phyloP scores from a whole-genome alignment of 2,888 invertebrate genomes.

The Chorisops tibialis region DNA sequence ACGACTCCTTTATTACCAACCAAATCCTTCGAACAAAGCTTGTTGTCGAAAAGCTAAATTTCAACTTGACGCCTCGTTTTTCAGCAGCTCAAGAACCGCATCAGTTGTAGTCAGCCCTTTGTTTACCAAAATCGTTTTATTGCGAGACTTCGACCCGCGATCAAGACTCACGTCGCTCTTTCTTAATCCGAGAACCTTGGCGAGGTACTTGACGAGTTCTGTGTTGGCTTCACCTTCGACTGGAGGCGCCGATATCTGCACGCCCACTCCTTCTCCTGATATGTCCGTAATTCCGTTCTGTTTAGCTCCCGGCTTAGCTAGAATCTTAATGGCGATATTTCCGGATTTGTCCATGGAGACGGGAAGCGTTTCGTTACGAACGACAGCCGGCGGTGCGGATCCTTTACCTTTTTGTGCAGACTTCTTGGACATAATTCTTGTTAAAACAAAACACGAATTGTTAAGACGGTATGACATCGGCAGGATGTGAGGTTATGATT shows the following conservation, averaged over 20 bases:
- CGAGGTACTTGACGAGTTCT: constrained; percentile 69
- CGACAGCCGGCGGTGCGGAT: constrained; percentile 12
- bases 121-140: constrained; percentile 56
- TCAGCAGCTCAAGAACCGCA: constrained; percentile 51
- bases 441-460: no score
- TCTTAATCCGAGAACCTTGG: constrained; percentile 63
- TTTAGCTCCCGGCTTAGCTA: constrained; percentile 75
- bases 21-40: no score
- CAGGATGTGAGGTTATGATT: no score
- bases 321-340: constrained; percentile 61
- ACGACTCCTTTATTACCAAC: no score
- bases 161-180: constrained; percentile 69
- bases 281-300: constrained; percentile 65
- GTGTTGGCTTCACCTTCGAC: constrained; percentile 77
- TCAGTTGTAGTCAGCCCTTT: constrained; percentile 53
- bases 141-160: constrained; percentile 59
- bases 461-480: no score
- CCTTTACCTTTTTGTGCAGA: constrained; percentile 9
- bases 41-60: no score
- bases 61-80: constrained; percentile 39
- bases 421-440: constrained; percentile 25
- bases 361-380: constrained; percentile 34
- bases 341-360: constrained; percentile 58
- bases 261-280: constrained; percentile 59
- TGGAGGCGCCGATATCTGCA: constrained; percentile 69